Base-by-base conservation (phyloP, 2,113 vertebrate species). In the Ceuthmochares aereus region DNA sequence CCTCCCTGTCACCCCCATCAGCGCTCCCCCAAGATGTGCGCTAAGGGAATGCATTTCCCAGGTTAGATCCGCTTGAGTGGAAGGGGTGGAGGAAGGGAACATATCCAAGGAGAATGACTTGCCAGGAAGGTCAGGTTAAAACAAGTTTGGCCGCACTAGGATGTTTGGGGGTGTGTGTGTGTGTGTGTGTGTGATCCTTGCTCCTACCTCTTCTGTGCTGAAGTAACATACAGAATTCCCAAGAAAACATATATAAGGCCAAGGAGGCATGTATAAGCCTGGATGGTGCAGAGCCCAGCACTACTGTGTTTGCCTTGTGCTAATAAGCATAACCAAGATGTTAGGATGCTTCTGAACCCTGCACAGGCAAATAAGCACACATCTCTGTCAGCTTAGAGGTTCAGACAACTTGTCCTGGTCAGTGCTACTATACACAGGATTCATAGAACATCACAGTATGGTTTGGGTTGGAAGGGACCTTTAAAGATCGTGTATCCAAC, bases 1-100 rank as follows among this genome's bases (percentile, higher is more conserved):
- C 77, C 63, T 73, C 67, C 36, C 74, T 62, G 36, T 68, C 75
- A 58, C 64, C 56, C 56, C 60, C 67, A 75, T 15, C 54, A 43
- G 13, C 4, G 23, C 11, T 83, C 36, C 27, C 36, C 58, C 72
- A 89, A 92, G 72, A 58, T 60, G 60, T 42, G 47, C 84, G 89
- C 82, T 23, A 42, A 82, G 63, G 80, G 82, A 95, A 45, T 34
- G 70, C 7, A 8, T 42, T 88, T 95, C 70, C 81, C 54, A 62
- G 45, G 70, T 75, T 89, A 85, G 63, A 74, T 86, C 59, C 0
- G 5, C 63, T 49, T 88, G 27, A 51, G 27, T 64, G 51, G 79
- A 94, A 86, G 49, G 25, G 8, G 9, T 26, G n/a, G 54, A 87
- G 84, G 78, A 91, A 90, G 55, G 15, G 52, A 76, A 62, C 2